Conservation (phyloP, 2,888 invertebrate species). For the Anoplius nigerrimus region DNA sequence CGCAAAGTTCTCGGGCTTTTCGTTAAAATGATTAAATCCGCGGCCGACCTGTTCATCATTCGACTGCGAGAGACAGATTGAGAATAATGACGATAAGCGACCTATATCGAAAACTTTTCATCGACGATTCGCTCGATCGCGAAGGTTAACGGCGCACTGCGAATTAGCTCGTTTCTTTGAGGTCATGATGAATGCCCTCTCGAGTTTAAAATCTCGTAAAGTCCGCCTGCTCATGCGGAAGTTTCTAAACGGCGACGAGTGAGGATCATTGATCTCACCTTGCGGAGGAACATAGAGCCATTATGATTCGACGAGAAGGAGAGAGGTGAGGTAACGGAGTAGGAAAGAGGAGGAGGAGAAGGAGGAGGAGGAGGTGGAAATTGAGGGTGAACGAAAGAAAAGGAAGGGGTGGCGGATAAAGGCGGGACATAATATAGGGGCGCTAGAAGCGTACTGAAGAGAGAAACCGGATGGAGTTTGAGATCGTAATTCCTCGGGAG, state of each 20-base stretch:
- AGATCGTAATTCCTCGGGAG: slow-evolving; percentile 37
- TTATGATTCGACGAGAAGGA: too few species aligned
- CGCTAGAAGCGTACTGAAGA: too few species aligned
- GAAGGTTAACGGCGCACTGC: slow-evolving; percentile 34
- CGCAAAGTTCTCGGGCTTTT: too few species aligned
- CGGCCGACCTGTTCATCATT: background rate
- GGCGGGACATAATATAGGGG: too few species aligned
- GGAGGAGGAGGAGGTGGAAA: too few species aligned
- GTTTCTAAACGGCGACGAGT: slow-evolving; percentile 34
- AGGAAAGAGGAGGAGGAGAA: too few species aligned
- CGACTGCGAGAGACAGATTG: too few species aligned
- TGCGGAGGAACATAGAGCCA: background rate
- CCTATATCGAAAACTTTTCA: slow-evolving; percentile 41
- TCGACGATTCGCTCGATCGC: slow-evolving; percentile 34
- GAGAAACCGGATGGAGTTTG: slow-evolving; percentile 17
- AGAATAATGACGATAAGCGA: background rate
- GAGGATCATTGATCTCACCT: slow-evolving; percentile 49
- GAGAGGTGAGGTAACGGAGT: too few species aligned
- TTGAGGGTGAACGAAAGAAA: too few species aligned
- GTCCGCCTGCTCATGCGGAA: slow-evolving; percentile 35
- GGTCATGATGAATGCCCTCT: slow-evolving; percentile 45
- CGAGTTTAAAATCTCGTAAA: slow-evolving; percentile 43
- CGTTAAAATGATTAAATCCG: background rate
- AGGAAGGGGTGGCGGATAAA: too few species aligned
- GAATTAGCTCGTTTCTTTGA: slow-evolving; percentile 48